These are phyloP conservation scores for Malurus melanocephalus DNA, from an alignment of 2,113 vertebrate genomes.

Conservation along the genomic window DNA sequence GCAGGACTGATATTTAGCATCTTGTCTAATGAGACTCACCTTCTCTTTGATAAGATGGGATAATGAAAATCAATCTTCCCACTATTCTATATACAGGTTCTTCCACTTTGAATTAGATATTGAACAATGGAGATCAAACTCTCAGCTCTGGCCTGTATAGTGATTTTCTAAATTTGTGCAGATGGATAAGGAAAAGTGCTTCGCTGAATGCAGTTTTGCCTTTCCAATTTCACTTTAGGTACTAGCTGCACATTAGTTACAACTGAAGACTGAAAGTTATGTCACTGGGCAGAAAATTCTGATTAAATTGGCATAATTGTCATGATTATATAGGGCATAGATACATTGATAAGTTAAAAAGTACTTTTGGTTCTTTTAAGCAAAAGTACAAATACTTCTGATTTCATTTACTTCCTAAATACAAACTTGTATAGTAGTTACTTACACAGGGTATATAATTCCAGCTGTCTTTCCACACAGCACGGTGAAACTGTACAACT, in stretches of 20 bases:
- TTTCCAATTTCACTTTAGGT: neutral
- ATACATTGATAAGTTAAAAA: neutral
- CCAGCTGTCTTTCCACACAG: neutral
- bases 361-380: constrained; percentile 7
- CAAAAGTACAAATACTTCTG: neutral
- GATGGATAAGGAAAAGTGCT: neutral
- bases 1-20: neutral
- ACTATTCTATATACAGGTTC: neutral
- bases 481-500: neutral
- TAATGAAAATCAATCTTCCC: neutral
- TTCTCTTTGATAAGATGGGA: neutral
- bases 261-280: constrained; percentile 15
- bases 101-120: neutral
- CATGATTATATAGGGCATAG: constrained; percentile 7
- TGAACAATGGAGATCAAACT: neutral
- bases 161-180: neutral
- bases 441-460: neutral
- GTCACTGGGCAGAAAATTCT: constrained; percentile 12
- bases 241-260: neutral
- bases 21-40: neutral
- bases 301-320: constrained; percentile 12
- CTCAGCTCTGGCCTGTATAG: neutral
- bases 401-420: neutral
- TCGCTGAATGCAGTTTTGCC: neutral
- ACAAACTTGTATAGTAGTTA: neutral